Base-by-base conservation (phyloP, 2,888 invertebrate species). In the Panopea generosa region DNA sequence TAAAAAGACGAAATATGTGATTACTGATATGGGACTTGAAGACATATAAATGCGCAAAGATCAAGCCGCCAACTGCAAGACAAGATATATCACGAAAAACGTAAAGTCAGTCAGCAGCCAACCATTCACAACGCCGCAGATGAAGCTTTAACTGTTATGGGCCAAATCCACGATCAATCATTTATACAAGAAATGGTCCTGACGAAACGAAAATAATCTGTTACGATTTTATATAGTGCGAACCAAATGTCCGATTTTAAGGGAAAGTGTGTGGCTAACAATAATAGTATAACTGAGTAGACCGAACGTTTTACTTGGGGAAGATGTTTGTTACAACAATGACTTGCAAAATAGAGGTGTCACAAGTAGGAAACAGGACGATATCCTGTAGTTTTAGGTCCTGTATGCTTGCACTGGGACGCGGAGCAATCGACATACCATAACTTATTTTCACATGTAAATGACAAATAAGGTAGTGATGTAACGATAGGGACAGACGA, bases 291-390 rank as follows among this genome's bases (percentile, higher is more conserved):
- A 9, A 45, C 47, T 11, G 60, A 2, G 47, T 60, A 11, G 60
- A 60, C 47, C 2, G 60, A 20, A 60, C 60, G 22, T 60, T 60
- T 26, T 26, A 60, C 26, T 16, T 60, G 4, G 60, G 60, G 7
- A 60, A 47, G 47, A 9, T 45, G 3, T 60, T 60, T 27, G 60
- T 60, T 6, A 60, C 60, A 22, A 24, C 60, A 26, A 45, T 20
- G 1, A 45, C 60, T n/a, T 47, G 47, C n/a, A 60, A 60, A 60
- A 26, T 24, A 20, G 27, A 26, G 26, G 26, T 60, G 60, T 60
- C 3, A 47, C 16, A 26, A 47, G 24, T 52, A 24, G n/a, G 16
- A 45, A 59, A 43, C 45, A 2, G 24, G 22, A 7, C 43, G 7
- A 20, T 59, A 59, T 14, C 59, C 59, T 18, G 59, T 59, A 3